A percentile compares a stretch with the other conserved stretches of the same genome.
phyloP scores from a whole-genome alignment of 2,797 vertebrate species.

The Pempheris klunzingeri region DNA sequence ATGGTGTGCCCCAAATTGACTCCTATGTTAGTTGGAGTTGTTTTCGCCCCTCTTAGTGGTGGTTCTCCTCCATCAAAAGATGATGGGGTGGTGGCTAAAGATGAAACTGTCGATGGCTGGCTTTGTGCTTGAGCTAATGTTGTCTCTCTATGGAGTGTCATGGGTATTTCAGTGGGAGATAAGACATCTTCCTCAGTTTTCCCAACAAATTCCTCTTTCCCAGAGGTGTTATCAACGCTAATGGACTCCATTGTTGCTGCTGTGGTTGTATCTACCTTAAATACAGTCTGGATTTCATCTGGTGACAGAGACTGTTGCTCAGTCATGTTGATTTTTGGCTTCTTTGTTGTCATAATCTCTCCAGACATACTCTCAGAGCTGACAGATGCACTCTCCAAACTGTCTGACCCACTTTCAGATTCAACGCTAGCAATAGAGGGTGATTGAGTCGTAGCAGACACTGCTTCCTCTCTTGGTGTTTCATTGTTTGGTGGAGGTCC shows the following conservation, averaged over 20 bases:
- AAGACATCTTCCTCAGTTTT: slow-evolving; percentile 42
- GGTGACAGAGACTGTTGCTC: slow-evolving; percentile 41
- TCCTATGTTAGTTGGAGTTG: slow-evolving; percentile 42
- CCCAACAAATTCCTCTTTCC: slow-evolving; percentile 37
- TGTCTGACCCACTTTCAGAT: slow-evolving; percentile 24
- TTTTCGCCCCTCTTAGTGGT: slow-evolving; percentile 38
- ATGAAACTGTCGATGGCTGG: slow-evolving; percentile 22
- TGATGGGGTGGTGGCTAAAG: slow-evolving; percentile 32
- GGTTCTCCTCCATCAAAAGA: slow-evolving; percentile 38
- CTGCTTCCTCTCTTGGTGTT: slow-evolving; percentile 12
- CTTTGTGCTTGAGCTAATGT: slow-evolving; percentile 49
- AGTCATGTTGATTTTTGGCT: slow-evolving; percentile 23
- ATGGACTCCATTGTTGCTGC: slow-evolving; percentile 45
- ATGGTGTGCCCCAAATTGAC: slow-evolving; percentile 67
- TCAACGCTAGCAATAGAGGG: slow-evolving; percentile 12
- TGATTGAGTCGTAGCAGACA: slow-evolving; percentile 26
- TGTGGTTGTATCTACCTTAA: slow-evolving; percentile 67
- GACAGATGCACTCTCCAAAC: slow-evolving; percentile 21
- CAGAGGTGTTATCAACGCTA: slow-evolving; percentile 30
- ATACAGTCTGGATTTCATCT: slow-evolving; percentile 72
- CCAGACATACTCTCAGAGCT: slow-evolving; percentile 36
- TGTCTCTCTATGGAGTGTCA: slow-evolving; percentile 7
- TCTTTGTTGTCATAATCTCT: slow-evolving; percentile 45
- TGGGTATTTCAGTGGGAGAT: slow-evolving; percentile 42
- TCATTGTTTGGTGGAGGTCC: slow-evolving; percentile 13